phyloP scores from a whole-genome alignment of 1,140 invertebrate species.

The Callitettix versicolor region DNA sequence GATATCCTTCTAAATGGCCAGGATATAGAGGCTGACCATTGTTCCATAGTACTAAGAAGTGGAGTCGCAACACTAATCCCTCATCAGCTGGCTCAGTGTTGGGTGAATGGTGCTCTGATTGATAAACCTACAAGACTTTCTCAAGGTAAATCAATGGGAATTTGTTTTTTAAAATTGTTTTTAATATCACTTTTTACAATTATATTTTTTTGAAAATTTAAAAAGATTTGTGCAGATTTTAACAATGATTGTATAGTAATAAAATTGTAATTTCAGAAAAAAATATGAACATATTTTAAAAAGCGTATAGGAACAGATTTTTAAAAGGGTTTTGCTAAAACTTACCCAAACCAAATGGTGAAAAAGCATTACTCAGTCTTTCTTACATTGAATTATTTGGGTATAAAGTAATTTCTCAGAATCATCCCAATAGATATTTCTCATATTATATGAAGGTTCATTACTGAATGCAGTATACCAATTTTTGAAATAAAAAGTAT shows the following conservation, averaged over 20 bases:
- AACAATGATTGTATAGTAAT: background rate
- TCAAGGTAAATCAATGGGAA: slow-evolving; percentile 43
- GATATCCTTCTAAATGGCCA: slow-evolving; percentile 70
- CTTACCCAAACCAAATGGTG: too few relatives aligned
- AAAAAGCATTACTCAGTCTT: too few relatives aligned
- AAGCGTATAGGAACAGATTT: too few relatives aligned
- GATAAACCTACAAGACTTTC: slow-evolving; percentile 61
- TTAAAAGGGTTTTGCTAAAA: too few relatives aligned
- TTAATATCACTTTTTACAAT: background rate
- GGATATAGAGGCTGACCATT: slow-evolving; percentile 75
- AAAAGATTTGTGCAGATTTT: background rate
- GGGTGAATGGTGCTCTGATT: slow-evolving; percentile 70
- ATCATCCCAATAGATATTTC: too few relatives aligned
- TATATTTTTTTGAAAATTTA: background rate
- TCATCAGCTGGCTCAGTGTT: slow-evolving; percentile 57
- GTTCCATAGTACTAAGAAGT: slow-evolving; percentile 58
- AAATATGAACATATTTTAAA: background rate
- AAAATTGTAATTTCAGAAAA: background rate
- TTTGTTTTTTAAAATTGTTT: too few relatives aligned
- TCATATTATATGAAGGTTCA: too few relatives aligned
- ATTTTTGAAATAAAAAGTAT: too few relatives aligned
- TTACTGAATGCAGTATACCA: too few relatives aligned
- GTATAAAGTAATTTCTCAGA: too few relatives aligned
- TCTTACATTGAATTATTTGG: too few relatives aligned
- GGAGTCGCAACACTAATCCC: slow-evolving; percentile 70